These are phyloP conservation scores for Pollenia labialis DNA, from an alignment of 2,888 invertebrate genomes.

Conservation along the genomic window DNA sequence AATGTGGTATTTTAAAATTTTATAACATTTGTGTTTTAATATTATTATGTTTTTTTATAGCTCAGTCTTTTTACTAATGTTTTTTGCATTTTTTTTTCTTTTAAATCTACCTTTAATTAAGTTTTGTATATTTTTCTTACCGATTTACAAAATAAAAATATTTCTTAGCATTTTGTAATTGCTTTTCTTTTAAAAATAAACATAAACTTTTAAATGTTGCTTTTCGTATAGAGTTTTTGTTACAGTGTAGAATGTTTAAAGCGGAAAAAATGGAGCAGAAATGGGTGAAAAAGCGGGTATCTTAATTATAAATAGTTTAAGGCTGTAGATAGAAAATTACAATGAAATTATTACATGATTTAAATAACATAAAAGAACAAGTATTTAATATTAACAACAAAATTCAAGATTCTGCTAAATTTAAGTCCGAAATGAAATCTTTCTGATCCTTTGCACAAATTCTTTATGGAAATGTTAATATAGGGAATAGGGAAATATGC, in stretches of 20 bases:
- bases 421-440: too few species aligned
- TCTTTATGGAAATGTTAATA: too few species aligned
- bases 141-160: constrained; percentile 52
- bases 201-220: constrained; percentile 13
- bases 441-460: too few species aligned
- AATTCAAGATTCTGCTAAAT: background rate
- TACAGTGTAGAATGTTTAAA: constrained; percentile 31
- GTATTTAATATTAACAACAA: background rate
- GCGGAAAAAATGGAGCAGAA: background rate
- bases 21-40: constrained; percentile 56
- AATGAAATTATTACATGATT: too few species aligned
- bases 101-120: constrained; percentile 69
- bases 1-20: constrained; percentile 45
- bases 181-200: constrained; percentile 32
- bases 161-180: constrained; percentile 40
- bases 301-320: background rate
- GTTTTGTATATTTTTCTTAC: constrained; percentile 60
- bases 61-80: constrained; percentile 72
- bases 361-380: background rate
- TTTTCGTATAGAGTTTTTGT: constrained; percentile 46
- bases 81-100: constrained; percentile 62
- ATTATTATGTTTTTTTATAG: constrained; percentile 63
- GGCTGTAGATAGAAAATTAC: background rate
- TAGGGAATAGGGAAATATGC: too few species aligned
- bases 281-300: background rate